Conservation (phyloP, 2,113 vertebrate genomes). For the Notarius quadriscutis region DNA sequence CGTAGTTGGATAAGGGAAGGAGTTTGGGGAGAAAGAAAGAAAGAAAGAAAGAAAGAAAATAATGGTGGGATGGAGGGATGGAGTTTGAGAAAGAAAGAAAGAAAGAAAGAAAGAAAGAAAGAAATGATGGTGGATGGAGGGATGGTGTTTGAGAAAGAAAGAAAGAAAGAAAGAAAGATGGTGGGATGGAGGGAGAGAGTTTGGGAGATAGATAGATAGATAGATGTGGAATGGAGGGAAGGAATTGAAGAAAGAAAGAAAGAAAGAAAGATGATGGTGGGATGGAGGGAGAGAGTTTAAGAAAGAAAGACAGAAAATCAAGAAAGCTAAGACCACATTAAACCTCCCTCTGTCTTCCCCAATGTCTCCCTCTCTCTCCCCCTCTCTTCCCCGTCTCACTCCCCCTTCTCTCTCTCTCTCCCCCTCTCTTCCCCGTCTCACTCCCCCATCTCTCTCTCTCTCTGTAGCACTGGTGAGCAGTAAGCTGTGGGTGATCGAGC, state of each 20-base stretch:
- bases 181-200: background rate
- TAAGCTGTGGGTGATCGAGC: constrained; percentile 75
- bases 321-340: no score
- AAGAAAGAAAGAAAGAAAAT: background rate
- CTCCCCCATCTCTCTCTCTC: constrained; percentile 28
- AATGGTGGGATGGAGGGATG: background rate
- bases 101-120: background rate
- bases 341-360: background rate
- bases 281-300: no score
- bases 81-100: background rate
- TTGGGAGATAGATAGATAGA: no score
- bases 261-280: background rate
- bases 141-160: background rate
- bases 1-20: background rate
- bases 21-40: no score
- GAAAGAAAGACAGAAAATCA: no score
- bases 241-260: background rate
- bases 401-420: background rate
- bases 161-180: background rate
- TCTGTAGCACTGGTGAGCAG: constrained; percentile 66
- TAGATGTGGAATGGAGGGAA: no score
- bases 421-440: no score
- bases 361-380: background rate
- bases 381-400: constrained; percentile 29
- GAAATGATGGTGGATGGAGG: background rate